Conservation (phyloP, 1,140 invertebrate genomes). For the Aphaenogaster floridana region DNA sequence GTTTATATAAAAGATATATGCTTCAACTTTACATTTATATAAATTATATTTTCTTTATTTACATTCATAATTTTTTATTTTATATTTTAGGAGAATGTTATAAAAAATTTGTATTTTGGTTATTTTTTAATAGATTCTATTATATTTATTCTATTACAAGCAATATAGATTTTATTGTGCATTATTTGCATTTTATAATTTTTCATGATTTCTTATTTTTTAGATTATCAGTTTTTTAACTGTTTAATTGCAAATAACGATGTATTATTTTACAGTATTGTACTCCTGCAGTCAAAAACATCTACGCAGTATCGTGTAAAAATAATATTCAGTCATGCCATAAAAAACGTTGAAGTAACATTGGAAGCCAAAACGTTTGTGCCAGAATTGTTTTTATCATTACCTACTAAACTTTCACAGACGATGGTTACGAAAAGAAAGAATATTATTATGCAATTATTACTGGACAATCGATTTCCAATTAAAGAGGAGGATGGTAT, state of each 20-base stretch:
- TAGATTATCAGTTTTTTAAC: background rate
- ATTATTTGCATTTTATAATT: background rate
- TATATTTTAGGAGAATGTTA: background rate
- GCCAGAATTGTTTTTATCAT: slow-evolving; percentile 79
- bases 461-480: slow-evolving; percentile 81
- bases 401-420: slow-evolving; percentile 65
- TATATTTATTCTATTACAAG: background rate
- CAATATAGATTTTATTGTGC: too few species aligned
- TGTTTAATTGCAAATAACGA: slow-evolving; percentile 2
- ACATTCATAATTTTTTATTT: background rate
- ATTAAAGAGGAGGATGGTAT: slow-evolving; percentile 78
- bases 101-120: background rate
- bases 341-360: slow-evolving; percentile 78
- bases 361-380: slow-evolving; percentile 66
- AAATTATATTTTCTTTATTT: background rate
- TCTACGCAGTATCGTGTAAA: slow-evolving; percentile 70
- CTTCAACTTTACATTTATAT: background rate
- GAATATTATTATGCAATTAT: slow-evolving; percentile 75
- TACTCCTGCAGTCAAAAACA: slow-evolving; percentile 77
- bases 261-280: slow-evolving; percentile 77
- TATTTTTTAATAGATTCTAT: background rate
- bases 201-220: slow-evolving; percentile 12
- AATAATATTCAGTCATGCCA: slow-evolving; percentile 79
- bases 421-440: slow-evolving; percentile 73
- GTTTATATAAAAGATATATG: background rate